Conservation (phyloP, 2,797 vertebrate genomes). For the Anniella stebbinsi region DNA sequence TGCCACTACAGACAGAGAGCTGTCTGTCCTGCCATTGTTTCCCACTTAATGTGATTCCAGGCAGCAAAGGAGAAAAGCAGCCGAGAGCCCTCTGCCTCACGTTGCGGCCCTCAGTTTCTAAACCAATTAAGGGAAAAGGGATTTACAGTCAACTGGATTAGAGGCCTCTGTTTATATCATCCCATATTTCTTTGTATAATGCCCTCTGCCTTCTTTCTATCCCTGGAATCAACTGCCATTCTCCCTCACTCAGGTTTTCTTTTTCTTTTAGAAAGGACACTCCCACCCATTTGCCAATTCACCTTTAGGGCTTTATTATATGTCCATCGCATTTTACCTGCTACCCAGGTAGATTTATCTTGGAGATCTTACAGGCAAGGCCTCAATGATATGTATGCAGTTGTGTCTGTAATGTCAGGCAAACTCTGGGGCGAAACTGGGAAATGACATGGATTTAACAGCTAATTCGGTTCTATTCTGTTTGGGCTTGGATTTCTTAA, state of each 20-base stretch:
- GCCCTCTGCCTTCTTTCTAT: conserved; percentile 75
- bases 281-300: conserved; percentile 67
- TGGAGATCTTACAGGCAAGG: conserved; percentile 67
- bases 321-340: conserved; percentile 57
- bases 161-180: conserved; percentile 82
- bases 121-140: conserved; percentile 85
- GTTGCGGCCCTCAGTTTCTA: conserved; percentile 82
- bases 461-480: background rate
- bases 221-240: conserved; percentile 74
- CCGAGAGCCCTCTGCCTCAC: conserved; percentile 76
- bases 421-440: background rate
- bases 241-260: conserved; percentile 37
- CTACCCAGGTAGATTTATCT: conserved; percentile 45
- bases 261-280: conserved; percentile 55
- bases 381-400: conserved; percentile 61
- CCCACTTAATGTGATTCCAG: conserved; percentile 82
- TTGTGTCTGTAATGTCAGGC: conserved; percentile 42
- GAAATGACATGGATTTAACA: background rate
- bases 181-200: conserved; percentile 82
- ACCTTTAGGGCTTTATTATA: conserved; percentile 69
- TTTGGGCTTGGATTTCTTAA: background rate
- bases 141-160: conserved; percentile 84
- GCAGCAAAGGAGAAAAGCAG: conserved; percentile 78
- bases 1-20: conserved; percentile 80
- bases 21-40: conserved; percentile 83